These are phyloP conservation scores for Petrolisthes manimaculis DNA, from an alignment of 2,888 invertebrate species.

Conservation along the genomic window DNA sequence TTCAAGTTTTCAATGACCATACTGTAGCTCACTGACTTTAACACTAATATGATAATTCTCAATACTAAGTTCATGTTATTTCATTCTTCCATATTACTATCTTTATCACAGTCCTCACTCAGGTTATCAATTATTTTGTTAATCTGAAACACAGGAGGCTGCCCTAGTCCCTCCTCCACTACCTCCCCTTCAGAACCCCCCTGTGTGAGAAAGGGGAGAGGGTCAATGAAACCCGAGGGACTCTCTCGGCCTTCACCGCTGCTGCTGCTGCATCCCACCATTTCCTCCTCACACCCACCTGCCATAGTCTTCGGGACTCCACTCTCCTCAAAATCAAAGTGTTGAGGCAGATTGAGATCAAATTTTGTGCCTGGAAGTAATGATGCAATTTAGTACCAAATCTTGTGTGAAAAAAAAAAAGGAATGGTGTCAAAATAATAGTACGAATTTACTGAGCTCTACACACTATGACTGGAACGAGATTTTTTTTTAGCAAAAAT, in stretches of 20 bases:
- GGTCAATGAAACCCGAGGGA: constrained; percentile 34
- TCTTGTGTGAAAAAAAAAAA: too few relatives aligned
- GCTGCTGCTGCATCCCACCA: constrained; percentile 32
- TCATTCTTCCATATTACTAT: constrained; percentile 32
- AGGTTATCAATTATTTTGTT: constrained; percentile 46
- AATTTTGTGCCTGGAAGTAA: constrained; percentile 46
- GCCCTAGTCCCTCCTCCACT: constrained; percentile 14
- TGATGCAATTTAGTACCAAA: background rate
- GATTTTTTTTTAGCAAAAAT: too few relatives aligned
- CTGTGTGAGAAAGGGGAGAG: constrained; percentile 2
- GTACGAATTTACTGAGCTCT: too few relatives aligned
- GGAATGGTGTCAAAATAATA: too few relatives aligned
- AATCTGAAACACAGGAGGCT: constrained; percentile 30
- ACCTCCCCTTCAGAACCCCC: constrained; percentile 2
- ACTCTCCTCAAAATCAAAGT: constrained; percentile 43
- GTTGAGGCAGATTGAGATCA: constrained; percentile 47
- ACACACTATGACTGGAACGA: too few relatives aligned
- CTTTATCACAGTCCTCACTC: constrained; percentile 33
- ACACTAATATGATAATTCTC: constrained; percentile 7
- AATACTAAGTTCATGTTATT: background rate
- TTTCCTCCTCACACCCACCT: constrained; percentile 27
- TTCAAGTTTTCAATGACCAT: background rate
- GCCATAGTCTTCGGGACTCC: constrained; percentile 24
- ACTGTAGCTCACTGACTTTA: background rate
- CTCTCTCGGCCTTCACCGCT: background rate